Conservation (phyloP, 1,140 invertebrate species). For the Aphelenchoides avenae region DNA sequence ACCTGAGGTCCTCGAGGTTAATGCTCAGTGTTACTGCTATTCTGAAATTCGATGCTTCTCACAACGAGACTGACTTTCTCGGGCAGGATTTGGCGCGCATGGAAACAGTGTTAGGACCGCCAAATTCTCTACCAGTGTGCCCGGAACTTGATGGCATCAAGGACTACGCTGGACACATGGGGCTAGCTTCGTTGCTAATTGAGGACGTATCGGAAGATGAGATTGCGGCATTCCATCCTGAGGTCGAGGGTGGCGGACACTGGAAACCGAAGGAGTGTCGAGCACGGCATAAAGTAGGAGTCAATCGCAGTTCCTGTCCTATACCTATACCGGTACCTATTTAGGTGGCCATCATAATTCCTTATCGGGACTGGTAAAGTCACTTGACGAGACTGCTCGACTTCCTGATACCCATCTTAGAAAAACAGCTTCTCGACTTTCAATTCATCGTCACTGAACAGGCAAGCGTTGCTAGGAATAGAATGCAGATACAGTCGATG, state of each 20-base stretch:
- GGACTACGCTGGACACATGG: slow-evolving; percentile 23
- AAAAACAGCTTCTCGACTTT: slow-evolving; percentile 68
- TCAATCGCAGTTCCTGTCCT: no score
- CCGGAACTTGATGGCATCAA: slow-evolving; percentile 28
- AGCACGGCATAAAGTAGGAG: slow-evolving; percentile 32
- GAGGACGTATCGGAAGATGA: slow-evolving; percentile 50
- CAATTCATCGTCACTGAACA: slow-evolving; percentile 60
- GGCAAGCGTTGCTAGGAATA: no score
- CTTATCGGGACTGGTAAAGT: slow-evolving; percentile 75
- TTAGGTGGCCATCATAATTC: slow-evolving; percentile 76
- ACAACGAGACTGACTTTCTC: background rate
- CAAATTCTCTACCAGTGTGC: slow-evolving; percentile 8
- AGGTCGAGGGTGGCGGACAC: slow-evolving; percentile 46
- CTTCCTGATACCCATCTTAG: slow-evolving; percentile 83
- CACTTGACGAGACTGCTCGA: slow-evolving; percentile 69
- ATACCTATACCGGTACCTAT: background rate
- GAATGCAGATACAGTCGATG: background rate
- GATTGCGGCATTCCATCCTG: slow-evolving; percentile 36
- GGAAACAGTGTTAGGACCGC: no score
- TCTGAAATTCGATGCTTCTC: no score
- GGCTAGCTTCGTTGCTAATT: slow-evolving; percentile 47
- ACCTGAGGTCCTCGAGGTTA: slow-evolving; percentile 1
- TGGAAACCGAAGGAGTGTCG: slow-evolving; percentile 50
- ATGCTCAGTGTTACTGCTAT: no score
- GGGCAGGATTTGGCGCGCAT: no score